Evolutionary conservation across 30 jellyfish, hydroid and myxozoan genomes (phyloP).

Genomic region (Catostylus mosaicus): DNA sequence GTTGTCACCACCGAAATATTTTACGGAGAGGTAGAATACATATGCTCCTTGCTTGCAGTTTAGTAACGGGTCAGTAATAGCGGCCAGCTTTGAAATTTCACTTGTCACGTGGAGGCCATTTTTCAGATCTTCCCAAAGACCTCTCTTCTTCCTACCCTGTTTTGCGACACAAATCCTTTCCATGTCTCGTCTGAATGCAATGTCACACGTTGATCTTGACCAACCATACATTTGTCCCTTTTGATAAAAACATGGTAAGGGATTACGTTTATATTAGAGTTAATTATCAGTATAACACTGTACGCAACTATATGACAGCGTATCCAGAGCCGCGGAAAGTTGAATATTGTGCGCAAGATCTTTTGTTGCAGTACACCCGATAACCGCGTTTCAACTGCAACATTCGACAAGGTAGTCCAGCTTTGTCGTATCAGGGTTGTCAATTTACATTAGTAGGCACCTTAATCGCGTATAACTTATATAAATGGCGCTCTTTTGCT

Average conservation of each 20-base stretch:
- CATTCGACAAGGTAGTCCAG: too few species aligned
- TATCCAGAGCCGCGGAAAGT: too few species aligned
- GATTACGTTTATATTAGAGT: too few species aligned
- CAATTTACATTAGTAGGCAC: too few species aligned
- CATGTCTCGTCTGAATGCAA: constrained; percentile 40
- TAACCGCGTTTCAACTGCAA: too few species aligned
- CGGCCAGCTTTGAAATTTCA: constrained; percentile 20
- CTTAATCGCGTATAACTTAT: too few species aligned
- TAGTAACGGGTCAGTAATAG: neutral
- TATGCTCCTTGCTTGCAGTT: constrained; percentile 39
- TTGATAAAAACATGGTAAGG: too few species aligned
- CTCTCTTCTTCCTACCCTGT: neutral
- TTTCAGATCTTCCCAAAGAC: constrained; percentile 2
- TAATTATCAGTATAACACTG: neutral
- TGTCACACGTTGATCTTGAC: constrained; percentile 32
- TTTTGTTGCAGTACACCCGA: too few species aligned
- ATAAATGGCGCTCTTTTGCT: too few species aligned
- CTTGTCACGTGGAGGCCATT: neutral
- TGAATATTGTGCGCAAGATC: too few species aligned
- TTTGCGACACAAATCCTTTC: neutral
- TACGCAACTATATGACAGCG: too few species aligned
- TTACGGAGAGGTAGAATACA: constrained; percentile 20
- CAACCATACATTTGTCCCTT: constrained; percentile 50
- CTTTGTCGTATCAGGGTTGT: too few species aligned
- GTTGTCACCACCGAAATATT: constrained; percentile 14